A percentile compares a stretch with the other conserved stretches of the same genome.
phyloP scores from a whole-genome alignment of 2,113 vertebrate species.

The Rhinopomastus cyanomelas region DNA sequence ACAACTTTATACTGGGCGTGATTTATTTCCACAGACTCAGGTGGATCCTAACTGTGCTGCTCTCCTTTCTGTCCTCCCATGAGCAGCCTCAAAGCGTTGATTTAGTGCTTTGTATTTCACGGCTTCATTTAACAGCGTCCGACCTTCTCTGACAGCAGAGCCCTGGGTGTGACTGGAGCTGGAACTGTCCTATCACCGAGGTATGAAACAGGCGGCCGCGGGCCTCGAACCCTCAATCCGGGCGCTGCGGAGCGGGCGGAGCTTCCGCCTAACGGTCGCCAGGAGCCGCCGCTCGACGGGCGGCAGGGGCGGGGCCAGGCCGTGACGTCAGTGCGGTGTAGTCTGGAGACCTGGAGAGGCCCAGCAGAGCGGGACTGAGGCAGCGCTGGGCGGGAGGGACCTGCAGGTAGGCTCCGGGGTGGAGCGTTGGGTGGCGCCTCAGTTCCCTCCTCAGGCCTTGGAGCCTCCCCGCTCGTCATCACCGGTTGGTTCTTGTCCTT shows the following conservation, averaged over 20 bases:
- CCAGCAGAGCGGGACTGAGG: too few relatives aligned
- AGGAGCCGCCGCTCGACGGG: background rate
- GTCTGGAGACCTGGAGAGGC: too few relatives aligned
- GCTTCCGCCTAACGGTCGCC: background rate
- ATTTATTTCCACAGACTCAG: background rate
- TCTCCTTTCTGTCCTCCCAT: background rate
- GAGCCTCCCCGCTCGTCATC: background rate
- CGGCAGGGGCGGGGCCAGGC: background rate
- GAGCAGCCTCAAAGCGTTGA: rapidly evolving
- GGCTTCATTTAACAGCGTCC: background rate
- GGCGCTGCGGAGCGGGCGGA: background rate
- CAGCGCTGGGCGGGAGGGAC: background rate
- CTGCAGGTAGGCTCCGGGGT: too few relatives aligned
- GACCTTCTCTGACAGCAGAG: background rate
- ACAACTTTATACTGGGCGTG: background rate
- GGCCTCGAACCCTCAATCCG: background rate
- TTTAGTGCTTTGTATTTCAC: background rate
- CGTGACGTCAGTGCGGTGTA: too few relatives aligned
- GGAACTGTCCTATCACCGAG: rapidly evolving
- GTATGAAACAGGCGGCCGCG: rapidly evolving
- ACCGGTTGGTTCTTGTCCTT: background rate
- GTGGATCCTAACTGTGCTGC: too few relatives aligned
- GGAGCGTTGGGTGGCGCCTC: background rate
- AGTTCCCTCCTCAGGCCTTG: background rate
- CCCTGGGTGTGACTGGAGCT: background rate